Evolutionary conservation across 2,113 vertebrate species (phyloP), one percentile per base, ranked within the genome.

Genomic region (Leiothrix lutea): DNA sequence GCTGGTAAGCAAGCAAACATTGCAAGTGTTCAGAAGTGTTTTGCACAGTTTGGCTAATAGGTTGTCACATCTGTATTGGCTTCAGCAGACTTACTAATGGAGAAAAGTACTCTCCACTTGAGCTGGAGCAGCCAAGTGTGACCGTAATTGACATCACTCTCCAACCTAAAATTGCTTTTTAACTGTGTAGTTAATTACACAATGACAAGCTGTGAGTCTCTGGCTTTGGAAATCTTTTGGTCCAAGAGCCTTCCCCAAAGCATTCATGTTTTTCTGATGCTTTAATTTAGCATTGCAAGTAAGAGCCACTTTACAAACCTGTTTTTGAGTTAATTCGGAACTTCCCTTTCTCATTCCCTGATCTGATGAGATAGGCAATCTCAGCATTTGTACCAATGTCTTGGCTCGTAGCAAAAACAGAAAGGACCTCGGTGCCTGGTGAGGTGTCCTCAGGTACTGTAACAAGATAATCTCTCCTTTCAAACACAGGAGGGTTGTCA

Each of bases 311-410:
- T 64, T 72, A 97, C 97, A 48, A 89, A 99, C 99, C 99, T 85
- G 99, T 99, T 88, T 98, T 97, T 6, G 98, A 96, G 94, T 99
- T 98, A 85, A 99, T 99, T 86, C 96, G 97, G 97, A 99, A 99
- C 96, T 98, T 99, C 18, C 99, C 98, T 42, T 99, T 99, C 80
- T 99, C 98, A 23, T 99, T 99, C 26, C 99, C 99, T 7, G 99
- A 99, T 48, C 99, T 97, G 97, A 99, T 99, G 90, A 98, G 97
- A 96, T 99, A 99, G 2, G 98, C 98, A 72, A 99, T 99, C 94
- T 99, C 99, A 19, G 99, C 99, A 42, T 99, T 99, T 53, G 99
- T 99, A 67, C 99, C 99, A 8, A 99, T 99, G 94, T 99, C 99
- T 95, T 99, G 99, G 97, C 99, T 99, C 79, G 99, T 98, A 8